These are phyloP conservation scores for Callaeas wilsoni DNA, from an alignment of 2,113 vertebrate species.

Conservation along the genomic window DNA sequence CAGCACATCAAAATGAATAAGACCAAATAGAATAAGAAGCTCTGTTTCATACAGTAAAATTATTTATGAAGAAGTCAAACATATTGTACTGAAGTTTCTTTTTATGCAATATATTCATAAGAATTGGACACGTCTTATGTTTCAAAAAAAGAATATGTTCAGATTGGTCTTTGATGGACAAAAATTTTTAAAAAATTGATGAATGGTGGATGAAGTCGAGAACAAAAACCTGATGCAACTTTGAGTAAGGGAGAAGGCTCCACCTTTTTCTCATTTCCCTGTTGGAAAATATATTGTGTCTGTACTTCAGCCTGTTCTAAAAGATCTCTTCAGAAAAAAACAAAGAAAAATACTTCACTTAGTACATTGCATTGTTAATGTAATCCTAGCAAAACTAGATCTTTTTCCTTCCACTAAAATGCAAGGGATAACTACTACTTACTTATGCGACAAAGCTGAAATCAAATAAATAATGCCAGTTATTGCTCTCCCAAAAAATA, in stretches of 20 bases:
- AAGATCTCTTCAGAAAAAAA: background rate
- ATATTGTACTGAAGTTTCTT: background rate
- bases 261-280: background rate
- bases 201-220: background rate
- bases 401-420: background rate
- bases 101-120: background rate
- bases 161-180: background rate
- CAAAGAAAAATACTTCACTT: background rate
- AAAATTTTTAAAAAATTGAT: background rate
- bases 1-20: background rate
- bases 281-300: background rate
- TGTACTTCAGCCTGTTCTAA: background rate
- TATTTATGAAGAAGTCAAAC: background rate
- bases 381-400: background rate
- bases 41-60: background rate
- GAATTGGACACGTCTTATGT: background rate
- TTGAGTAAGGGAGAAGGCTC: background rate
- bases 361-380: background rate
- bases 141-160: background rate
- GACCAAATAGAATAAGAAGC: background rate
- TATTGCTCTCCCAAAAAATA: background rate
- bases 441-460: background rate
- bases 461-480: slow-evolving; percentile 6
- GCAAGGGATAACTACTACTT: background rate
- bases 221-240: background rate